Evolutionary conservation across 1,140 invertebrate genomes (phyloP), one percentile per base, ranked within the genome.

Genomic region (Medauroidea extradentata): DNA sequence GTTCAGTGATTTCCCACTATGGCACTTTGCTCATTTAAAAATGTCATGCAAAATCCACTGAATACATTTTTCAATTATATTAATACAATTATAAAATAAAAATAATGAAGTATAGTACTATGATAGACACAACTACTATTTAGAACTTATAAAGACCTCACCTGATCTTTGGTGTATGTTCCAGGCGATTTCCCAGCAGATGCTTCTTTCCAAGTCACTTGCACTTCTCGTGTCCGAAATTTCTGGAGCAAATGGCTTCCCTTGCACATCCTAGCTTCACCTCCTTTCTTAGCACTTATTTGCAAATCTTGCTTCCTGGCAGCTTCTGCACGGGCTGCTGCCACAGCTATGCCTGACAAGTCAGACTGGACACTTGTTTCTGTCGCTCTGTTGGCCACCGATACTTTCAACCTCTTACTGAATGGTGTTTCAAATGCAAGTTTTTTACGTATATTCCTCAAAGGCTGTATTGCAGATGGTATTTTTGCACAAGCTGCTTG

Each of bases 221-320:
- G 66, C 25, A 44, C 54, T 14, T 70, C 62, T 42, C 38, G 54
- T 49, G 72, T 68, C 13, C 23, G n/a, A 19, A 60, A 61, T 63
- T 65, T 70, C 34, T 66, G 56, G 1, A 19, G 38, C 24, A 70
- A 64, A 34, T 75, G 59, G 50, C n/a, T 65, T 27, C 75, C 69
- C 9, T 61, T 42, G 2, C 65, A 53, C 27, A 69, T 65, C 46
- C 68, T 69, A 3, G 66, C 59, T 25, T 63, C 71, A 11, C 41
- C 61, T 53, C 39, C 62, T 25, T 69, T 70, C 34, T 75, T 76
- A 7, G 58, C 60, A 49, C 54, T 62, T 38, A 77, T 73, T 18
- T 65, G 57, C 53, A 66, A 66, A 18, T 76, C 71, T 67, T 76
- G 53, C 2, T 63, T 64, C 19, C n/a, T 18, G n/a, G 16, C 25